These are phyloP conservation scores for Stenoptilia bipunctidactyla DNA, from an alignment of 2,888 invertebrate genomes.

Conservation along the genomic window DNA sequence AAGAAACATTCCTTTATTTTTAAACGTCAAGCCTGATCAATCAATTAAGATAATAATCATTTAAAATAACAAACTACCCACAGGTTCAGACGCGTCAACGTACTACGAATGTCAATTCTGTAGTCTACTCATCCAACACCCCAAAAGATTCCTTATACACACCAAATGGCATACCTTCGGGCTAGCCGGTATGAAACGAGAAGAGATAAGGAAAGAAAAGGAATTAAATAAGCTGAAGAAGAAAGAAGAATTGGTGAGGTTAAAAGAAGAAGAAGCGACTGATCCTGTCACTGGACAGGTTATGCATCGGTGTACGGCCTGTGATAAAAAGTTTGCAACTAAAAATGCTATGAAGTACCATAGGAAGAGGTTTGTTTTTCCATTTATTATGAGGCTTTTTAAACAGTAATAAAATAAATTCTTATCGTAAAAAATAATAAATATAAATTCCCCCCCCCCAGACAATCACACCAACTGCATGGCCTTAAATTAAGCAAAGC, in stretches of 20 bases:
- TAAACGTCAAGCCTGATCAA: too few relatives aligned
- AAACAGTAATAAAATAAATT: too few relatives aligned
- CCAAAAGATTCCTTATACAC: slow-evolving; percentile 53
- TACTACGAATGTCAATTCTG: slow-evolving; percentile 47
- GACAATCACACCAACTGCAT: too few relatives aligned
- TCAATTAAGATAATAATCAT: too few relatives aligned
- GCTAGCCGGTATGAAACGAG: slow-evolving; percentile 31
- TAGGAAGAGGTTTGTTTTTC: neutral
- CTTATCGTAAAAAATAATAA: too few relatives aligned
- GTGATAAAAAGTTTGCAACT: slow-evolving; percentile 39
- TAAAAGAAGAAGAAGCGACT: slow-evolving; percentile 14
- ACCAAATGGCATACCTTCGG: slow-evolving; percentile 58
- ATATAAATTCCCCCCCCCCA: too few relatives aligned
- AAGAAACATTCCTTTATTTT: too few relatives aligned
- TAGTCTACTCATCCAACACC: slow-evolving; percentile 33
- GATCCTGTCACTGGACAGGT: too few relatives aligned
- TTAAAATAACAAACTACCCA: too few relatives aligned
- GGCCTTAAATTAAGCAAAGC: too few relatives aligned
- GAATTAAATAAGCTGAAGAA: slow-evolving; percentile 23
- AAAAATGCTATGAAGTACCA: slow-evolving; percentile 43
- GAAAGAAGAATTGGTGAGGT: slow-evolving; percentile 13
- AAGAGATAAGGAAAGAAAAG: slow-evolving; percentile 28
- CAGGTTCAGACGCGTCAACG: too few relatives aligned
- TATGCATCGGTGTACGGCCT: slow-evolving; percentile 39
- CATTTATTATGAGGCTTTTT: too few relatives aligned